These are phyloP conservation scores for Trachelipus rathkii DNA, from an alignment of 1,140 invertebrate genomes.

Conservation along the genomic window DNA sequence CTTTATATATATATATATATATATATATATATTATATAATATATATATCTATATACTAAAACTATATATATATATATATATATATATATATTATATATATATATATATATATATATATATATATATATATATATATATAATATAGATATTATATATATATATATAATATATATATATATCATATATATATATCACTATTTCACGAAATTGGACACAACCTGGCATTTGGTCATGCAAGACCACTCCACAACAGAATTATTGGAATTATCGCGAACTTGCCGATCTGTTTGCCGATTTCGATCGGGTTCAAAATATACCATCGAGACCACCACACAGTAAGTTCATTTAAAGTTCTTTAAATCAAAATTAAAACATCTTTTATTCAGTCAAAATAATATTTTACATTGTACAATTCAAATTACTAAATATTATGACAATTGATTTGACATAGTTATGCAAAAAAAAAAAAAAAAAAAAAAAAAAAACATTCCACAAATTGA, in stretches of 20 bases:
- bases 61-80: neutral
- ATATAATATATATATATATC: neutral
- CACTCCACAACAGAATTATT: slow-evolving; percentile 77
- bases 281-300: slow-evolving; percentile 87
- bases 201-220: slow-evolving; percentile 97
- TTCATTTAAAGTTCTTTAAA: slow-evolving; percentile 42
- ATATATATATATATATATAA: slow-evolving; percentile 3
- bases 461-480: too few relatives aligned
- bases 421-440: too few relatives aligned
- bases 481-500: too few relatives aligned
- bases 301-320: slow-evolving; percentile 97
- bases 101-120: slow-evolving; percentile 7
- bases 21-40: neutral
- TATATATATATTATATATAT: slow-evolving; percentile 14
- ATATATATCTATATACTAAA: slow-evolving; percentile 9
- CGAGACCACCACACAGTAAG: slow-evolving; percentile 89
- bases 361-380: neutral
- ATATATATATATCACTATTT: slow-evolving; percentile 49
- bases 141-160: neutral
- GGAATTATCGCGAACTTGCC: slow-evolving; percentile 96
- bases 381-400: too few relatives aligned
- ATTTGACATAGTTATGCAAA: too few relatives aligned
- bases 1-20: neutral
- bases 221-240: slow-evolving; percentile 85
- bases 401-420: too few relatives aligned